Evolutionary conservation across 2,113 vertebrate species (phyloP), one percentile per base, ranked within the genome.

Genomic region (Chionomys nivalis): DNA sequence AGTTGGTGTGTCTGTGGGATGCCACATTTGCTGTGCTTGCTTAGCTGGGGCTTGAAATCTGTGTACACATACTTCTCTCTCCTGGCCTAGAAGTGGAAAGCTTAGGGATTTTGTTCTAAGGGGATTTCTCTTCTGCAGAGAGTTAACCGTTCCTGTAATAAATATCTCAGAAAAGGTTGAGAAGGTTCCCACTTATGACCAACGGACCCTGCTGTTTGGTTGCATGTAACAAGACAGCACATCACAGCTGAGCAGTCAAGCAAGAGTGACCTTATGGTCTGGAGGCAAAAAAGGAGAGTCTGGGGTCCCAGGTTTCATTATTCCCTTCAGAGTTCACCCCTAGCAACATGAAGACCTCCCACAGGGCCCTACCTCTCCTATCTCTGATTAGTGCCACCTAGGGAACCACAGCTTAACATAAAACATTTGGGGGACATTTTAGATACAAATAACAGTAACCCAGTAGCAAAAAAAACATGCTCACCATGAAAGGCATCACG

Each of bases 381-480:
- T 39, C 49, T 42, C 49, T 9, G 7, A 17, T 26, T 39, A 47
- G 66, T 16, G 24, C 9, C 47, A 42, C 9, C 70, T 2, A 31
- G 33, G 85, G 65, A 36, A 52, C 42, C 42, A 75, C 4, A 42
- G 16, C 23, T 81, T 81, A 47, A 72, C 16, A 49, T 39, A 68
- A 44, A 66, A 31, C 85, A 88, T 2, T 3, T 58, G 47, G 47
- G 31, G 31, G 39, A 47, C 14, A 79, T 5, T 66, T 81, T 81
- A 24, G 19, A 73, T 47, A 21, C 61, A 88, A 79, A 79, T 5
- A 12, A 3, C 11, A 12, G 77, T 14, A 47, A 31, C 65, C 9
- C 0, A 0, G 0, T 16, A 19, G 58, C 44, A 58, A 44, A 39
- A 39, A 63, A 83, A 81, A 14, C 0, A 0, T 58, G n/a, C 49